Conservation (phyloP, 2,888 invertebrate species). For the Hypsopygia costalis region DNA sequence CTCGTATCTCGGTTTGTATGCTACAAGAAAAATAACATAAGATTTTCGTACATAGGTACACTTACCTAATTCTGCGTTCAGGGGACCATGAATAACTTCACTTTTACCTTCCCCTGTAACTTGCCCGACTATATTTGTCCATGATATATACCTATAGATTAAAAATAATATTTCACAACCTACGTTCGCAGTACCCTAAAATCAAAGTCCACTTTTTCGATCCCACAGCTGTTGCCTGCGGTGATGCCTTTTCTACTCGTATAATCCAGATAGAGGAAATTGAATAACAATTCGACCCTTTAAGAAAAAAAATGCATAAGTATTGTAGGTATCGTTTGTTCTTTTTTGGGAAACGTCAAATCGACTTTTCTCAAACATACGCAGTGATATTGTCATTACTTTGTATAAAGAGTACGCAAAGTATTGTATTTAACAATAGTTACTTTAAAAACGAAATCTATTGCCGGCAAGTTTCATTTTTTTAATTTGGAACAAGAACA, state of each 20-base stretch:
- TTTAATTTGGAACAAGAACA: no score
- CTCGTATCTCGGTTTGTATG: constrained; percentile 23
- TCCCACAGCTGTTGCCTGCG: constrained; percentile 3
- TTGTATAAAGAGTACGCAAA: no score
- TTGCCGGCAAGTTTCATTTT: no score
- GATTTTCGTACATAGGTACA: constrained; percentile 15
- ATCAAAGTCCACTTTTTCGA: constrained; percentile 1
- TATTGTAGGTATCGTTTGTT: no score
- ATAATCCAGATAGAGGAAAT: constrained; percentile 4
- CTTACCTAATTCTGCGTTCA: background rate
- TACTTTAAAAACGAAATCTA: no score
- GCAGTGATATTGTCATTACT: no score
- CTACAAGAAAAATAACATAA: constrained; percentile 30
- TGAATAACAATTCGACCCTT: constrained; percentile 3
- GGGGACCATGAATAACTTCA: background rate
- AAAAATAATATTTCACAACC: no score
- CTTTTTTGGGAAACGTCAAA: no score
- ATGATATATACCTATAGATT: no score
- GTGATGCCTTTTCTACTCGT: constrained; percentile 4
- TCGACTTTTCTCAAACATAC: no score
- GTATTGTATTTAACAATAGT: no score
- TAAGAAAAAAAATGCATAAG: background rate
- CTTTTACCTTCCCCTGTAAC: background rate
- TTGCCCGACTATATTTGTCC: no score
- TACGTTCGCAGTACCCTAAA: background rate